A percentile compares a stretch with the other conserved stretches of the same genome.
These are phyloP conservation scores for Leucosticte australis DNA, from an alignment of 2,113 vertebrate genomes.

Conservation along the genomic window DNA sequence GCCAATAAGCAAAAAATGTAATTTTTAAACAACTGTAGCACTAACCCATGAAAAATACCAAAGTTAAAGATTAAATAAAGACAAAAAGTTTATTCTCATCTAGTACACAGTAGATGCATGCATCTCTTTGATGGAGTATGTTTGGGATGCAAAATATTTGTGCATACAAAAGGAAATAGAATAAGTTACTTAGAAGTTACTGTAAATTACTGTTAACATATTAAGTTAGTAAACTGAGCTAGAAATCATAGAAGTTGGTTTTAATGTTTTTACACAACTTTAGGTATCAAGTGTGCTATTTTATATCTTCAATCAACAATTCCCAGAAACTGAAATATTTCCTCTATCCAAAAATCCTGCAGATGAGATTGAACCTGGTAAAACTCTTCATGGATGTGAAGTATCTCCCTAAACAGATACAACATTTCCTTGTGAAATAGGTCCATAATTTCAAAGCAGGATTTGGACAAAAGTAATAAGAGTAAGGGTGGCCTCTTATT, in stretches of 20 bases:
- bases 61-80: background rate
- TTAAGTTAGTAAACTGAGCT: background rate
- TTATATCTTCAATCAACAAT: background rate
- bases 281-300: background rate
- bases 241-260: background rate
- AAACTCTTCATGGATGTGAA: background rate
- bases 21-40: background rate
- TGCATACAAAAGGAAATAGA: background rate
- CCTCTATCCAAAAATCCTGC: background rate
- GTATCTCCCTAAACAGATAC: background rate
- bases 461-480: background rate
- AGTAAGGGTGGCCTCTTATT: fast-evolving
- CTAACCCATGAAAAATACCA: background rate
- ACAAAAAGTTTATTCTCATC: background rate
- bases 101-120: fast-evolving
- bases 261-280: background rate
- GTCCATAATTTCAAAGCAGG: background rate
- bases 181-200: background rate
- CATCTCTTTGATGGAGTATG: too few species aligned
- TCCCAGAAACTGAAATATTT: background rate
- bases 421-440: background rate
- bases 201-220: background rate
- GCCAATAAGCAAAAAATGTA: fast-evolving
- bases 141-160: background rate
- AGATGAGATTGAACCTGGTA: background rate